Conservation (phyloP, 2,113 vertebrate genomes). For the Dipodomys ordii region DNA sequence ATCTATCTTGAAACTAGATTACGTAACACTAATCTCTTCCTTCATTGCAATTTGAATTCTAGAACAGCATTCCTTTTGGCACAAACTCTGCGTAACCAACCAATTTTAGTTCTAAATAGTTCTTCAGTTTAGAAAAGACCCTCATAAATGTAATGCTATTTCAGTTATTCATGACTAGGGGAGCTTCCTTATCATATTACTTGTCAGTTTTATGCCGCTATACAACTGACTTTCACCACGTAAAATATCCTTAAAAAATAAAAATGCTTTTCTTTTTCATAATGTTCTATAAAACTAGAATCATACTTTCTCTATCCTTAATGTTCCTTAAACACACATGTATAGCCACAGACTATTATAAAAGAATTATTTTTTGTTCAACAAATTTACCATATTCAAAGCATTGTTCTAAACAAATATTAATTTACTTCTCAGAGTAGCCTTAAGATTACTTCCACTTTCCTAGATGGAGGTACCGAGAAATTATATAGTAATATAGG, state of each 20-base stretch:
- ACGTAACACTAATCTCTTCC: not conserved
- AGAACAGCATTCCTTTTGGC: constrained; percentile 9
- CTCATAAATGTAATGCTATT: constrained; percentile 40
- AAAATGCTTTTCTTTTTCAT: constrained; percentile 1
- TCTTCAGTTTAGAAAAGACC: constrained; percentile 17
- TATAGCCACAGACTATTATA: not conserved
- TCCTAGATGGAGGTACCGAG: not conserved
- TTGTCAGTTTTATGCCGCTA: not conserved
- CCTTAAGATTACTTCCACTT: not conserved
- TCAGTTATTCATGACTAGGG: not conserved
- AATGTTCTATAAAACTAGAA: constrained; percentile 35
- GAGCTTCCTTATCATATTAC: constrained; percentile 11
- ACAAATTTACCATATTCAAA: constrained; percentile 2
- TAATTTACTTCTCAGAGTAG: not conserved
- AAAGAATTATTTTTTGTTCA: not conserved
- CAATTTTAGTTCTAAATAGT: constrained; percentile 18
- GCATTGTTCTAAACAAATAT: not conserved
- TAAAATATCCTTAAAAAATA: constrained; percentile 22
- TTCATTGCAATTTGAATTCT: not conserved
- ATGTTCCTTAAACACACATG: no score
- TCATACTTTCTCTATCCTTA: not conserved
- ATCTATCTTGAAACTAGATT: not conserved
- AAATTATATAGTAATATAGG: not conserved
- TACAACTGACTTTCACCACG: constrained; percentile 5
- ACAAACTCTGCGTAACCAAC: not conserved